phyloP scores from a whole-genome alignment of 2,888 invertebrate species.

The Syrphus vitripennis region DNA sequence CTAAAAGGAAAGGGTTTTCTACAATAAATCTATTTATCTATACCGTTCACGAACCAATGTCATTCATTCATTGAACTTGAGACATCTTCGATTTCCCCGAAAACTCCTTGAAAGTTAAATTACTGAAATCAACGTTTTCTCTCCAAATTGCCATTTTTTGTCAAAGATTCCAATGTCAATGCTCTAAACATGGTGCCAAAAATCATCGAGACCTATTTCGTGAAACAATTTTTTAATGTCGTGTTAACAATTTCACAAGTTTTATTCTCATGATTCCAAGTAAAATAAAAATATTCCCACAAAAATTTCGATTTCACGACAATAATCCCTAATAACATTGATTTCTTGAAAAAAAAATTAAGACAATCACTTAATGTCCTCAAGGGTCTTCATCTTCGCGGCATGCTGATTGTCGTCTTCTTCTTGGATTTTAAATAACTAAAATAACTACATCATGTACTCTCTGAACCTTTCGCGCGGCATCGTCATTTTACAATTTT shows the following conservation, averaged over 20 bases:
- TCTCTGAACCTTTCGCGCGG: not conserved
- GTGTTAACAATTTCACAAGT: not conserved
- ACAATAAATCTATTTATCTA: too few relatives aligned
- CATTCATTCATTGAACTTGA: not conserved
- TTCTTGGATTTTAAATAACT: conserved; percentile 19
- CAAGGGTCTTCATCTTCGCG: conserved; percentile 5
- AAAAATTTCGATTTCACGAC: conserved; percentile 6
- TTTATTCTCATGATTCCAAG: not conserved
- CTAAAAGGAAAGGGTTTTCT: too few relatives aligned
- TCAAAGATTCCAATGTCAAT: not conserved
- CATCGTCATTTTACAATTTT: conserved; percentile 13
- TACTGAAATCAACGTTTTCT: not conserved
- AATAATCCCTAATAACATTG: conserved; percentile 10
- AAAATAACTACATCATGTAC: not conserved
- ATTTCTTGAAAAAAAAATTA: not conserved
- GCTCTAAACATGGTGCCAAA: not conserved
- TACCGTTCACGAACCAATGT: too few relatives aligned
- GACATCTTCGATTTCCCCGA: not conserved
- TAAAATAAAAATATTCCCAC: not conserved
- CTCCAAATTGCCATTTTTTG: not conserved
- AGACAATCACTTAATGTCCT: not conserved
- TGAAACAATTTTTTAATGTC: not conserved
- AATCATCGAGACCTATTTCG: not conserved
- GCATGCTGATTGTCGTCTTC: too few relatives aligned
- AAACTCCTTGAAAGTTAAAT: too few relatives aligned